These are phyloP conservation scores for Nemotelus nigrinus DNA, from an alignment of 2,888 invertebrate genomes.

Conservation along the genomic window DNA sequence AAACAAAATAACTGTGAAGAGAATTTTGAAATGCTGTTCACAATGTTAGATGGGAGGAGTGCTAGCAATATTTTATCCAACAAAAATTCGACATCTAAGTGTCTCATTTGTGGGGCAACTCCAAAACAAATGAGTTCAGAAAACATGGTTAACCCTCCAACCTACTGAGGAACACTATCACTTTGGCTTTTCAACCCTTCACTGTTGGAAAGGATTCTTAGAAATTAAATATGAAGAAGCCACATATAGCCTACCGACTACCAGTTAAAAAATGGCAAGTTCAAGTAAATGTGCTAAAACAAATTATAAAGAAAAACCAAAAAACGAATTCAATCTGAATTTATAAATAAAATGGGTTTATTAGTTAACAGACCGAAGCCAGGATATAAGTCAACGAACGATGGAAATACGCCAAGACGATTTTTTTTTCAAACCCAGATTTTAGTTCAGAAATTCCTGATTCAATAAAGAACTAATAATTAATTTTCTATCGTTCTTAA, in stretches of 20 bases:
- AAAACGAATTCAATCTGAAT: too few species aligned
- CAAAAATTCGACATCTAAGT: conserved; percentile 41
- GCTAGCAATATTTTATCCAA: conserved; percentile 39
- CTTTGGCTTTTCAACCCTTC: conserved; percentile 23
- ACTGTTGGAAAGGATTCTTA: conserved; percentile 22
- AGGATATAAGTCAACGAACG: too few species aligned
- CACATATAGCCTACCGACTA: conserved; percentile 48
- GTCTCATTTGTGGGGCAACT: conserved; percentile 45
- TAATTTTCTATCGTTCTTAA: not conserved
- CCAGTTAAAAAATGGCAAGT: conserved; percentile 9
- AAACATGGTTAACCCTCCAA: not conserved
- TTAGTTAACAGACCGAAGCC: too few species aligned
- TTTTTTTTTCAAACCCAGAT: not conserved
- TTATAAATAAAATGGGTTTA: too few species aligned
- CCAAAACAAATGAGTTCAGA: conserved; percentile 40
- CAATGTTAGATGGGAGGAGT: conserved; percentile 43
- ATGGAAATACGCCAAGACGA: too few species aligned
- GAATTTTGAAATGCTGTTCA: conserved; percentile 35
- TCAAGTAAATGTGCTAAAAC: too few species aligned
- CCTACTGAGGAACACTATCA: not conserved
- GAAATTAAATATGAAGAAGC: not conserved
- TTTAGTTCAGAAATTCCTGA: not conserved
- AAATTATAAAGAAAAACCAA: too few species aligned
- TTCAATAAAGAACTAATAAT: not conserved
- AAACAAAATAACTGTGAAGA: not conserved